phyloP scores from a whole-genome alignment of 2,113 vertebrate species.

The Malurus alboscapulatus region DNA sequence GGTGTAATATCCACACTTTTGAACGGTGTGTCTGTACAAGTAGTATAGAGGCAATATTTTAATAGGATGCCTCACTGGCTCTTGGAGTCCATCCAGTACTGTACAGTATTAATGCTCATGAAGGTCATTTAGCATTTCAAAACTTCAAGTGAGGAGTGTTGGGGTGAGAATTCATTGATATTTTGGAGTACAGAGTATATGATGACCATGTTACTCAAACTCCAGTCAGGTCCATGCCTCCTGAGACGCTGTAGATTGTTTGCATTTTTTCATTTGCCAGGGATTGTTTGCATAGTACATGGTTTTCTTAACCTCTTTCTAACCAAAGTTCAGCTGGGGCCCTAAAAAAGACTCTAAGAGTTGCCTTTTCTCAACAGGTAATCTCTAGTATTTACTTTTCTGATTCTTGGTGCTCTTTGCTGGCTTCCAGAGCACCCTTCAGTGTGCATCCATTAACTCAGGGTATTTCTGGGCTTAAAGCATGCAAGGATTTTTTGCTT shows the following conservation, averaged over 20 bases:
- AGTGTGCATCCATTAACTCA: not conserved
- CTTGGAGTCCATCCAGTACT: not conserved
- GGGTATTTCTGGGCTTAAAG: not conserved
- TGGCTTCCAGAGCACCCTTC: not conserved
- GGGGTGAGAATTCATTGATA: not conserved
- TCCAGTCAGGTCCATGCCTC: accelerated
- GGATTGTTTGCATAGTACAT: not conserved
- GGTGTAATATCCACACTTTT: not conserved
- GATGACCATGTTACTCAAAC: not conserved
- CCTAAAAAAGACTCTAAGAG: not conserved
- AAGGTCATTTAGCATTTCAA: not conserved
- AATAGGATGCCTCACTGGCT: not conserved
- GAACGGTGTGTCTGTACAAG: not conserved
- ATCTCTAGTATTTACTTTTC: not conserved
- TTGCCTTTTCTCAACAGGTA: not conserved
- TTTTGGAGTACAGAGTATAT: not conserved
- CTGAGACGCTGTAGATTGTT: not conserved
- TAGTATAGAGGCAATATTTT: not conserved
- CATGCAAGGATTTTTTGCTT: not conserved
- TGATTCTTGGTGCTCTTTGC: not conserved
- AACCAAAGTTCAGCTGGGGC: not conserved
- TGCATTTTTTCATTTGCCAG: not conserved
- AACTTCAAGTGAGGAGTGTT: not conserved
- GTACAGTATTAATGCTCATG: not conserved
- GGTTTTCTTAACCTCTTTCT: not conserved